Evolutionary conservation across 2,888 invertebrate genomes (phyloP).

Genomic region (Andrena dorsata): DNA sequence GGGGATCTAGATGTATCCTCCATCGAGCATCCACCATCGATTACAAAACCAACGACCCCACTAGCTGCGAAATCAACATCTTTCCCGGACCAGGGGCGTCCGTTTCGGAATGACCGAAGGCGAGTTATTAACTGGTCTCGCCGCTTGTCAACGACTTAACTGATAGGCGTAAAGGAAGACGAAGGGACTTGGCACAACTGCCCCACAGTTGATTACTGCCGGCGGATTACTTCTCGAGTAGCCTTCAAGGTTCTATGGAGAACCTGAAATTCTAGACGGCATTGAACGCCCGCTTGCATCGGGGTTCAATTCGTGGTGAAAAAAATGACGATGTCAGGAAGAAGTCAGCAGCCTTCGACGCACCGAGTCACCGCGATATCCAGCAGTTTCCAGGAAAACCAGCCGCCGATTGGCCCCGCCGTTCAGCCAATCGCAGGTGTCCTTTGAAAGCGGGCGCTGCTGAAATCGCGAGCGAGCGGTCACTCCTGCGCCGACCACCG

Average conservation of each 20-base stretch:
- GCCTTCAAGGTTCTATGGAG: background rate
- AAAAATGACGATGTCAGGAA: slow-evolving; percentile 7
- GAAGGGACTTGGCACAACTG: too few relatives aligned
- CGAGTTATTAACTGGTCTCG: too few relatives aligned
- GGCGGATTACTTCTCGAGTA: background rate
- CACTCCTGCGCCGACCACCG: slow-evolving; percentile 72
- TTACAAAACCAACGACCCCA: too few relatives aligned
- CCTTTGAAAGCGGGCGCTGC: slow-evolving; percentile 17
- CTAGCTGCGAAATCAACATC: too few relatives aligned
- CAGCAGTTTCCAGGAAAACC: slow-evolving; percentile 57
- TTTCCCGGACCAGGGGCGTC: too few relatives aligned
- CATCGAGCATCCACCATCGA: too few relatives aligned
- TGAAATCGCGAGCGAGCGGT: slow-evolving; percentile 58
- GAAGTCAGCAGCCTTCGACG: slow-evolving; percentile 14
- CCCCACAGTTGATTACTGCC: too few relatives aligned
- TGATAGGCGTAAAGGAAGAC: too few relatives aligned
- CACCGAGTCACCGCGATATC: slow-evolving; percentile 30
- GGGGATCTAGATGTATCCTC: too few relatives aligned
- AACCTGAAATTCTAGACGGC: background rate
- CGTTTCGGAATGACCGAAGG: too few relatives aligned
- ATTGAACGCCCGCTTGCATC: background rate
- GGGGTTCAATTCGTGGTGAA: background rate
- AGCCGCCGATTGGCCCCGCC: slow-evolving; percentile 44
- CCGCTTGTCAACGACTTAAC: too few relatives aligned
- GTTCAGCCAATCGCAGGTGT: slow-evolving; percentile 56